Conservation (phyloP, 2,888 invertebrate genomes). For the Suillia variegata region DNA sequence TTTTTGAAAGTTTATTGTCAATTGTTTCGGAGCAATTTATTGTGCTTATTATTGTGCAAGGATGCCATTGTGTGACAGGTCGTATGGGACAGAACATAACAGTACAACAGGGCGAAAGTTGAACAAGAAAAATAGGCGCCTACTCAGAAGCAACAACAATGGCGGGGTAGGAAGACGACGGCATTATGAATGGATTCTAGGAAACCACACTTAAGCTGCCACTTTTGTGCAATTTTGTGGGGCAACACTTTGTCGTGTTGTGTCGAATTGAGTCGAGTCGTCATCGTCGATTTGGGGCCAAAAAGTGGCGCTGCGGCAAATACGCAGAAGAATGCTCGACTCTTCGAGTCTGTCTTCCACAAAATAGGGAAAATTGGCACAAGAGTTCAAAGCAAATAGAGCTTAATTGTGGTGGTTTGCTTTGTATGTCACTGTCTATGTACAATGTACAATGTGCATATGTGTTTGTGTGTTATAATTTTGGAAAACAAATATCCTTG, state of each 20-base stretch:
- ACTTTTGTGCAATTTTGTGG: conserved; percentile 1
- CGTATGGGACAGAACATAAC: not conserved
- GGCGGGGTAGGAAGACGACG: not conserved
- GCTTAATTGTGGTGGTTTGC: conserved; percentile 2
- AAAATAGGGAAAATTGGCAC: conserved; percentile 14
- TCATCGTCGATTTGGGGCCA: too few relatives aligned
- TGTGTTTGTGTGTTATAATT: conserved; percentile 1
- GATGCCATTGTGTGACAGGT: not conserved
- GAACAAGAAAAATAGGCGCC: not conserved
- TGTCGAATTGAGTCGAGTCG: too few relatives aligned
- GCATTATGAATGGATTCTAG: not conserved
- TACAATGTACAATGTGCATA: not conserved
- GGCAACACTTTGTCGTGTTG: too few relatives aligned
- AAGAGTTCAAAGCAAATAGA: conserved; percentile 10
- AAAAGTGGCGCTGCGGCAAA: too few relatives aligned
- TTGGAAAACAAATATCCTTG: not conserved
- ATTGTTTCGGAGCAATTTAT: conserved; percentile 1
- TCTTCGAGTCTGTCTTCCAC: too few relatives aligned
- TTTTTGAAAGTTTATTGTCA: conserved; percentile 4
- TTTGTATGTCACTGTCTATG: not conserved
- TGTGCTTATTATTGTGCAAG: not conserved
- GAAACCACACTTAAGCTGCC: not conserved
- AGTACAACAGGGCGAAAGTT: not conserved
- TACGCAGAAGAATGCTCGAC: too few relatives aligned
- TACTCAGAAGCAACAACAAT: not conserved